Evolutionary conservation across 2,888 invertebrate genomes (phyloP).

Genomic region (Trissolcus brochymenae): DNA sequence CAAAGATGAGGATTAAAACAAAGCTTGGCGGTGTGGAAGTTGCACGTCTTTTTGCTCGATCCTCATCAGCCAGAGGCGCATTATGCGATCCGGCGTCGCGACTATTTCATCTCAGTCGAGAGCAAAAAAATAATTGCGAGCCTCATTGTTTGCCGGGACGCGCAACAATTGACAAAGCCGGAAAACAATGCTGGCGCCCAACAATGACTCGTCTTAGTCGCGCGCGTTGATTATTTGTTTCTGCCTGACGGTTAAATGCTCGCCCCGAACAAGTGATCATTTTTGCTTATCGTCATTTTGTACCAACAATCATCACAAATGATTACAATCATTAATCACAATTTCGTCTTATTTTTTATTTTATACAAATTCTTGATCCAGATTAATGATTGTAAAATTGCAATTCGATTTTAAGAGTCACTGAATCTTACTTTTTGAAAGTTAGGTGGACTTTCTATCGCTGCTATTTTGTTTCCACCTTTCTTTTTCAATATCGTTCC

Average conservation of each 20-base stretch:
- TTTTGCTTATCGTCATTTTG: not conserved
- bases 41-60: constrained; percentile 14
- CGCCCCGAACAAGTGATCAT: constrained; percentile 23
- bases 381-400: too few relatives aligned
- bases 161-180: constrained; percentile 69
- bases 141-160: constrained; percentile 66
- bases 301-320: not conserved
- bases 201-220: constrained; percentile 65
- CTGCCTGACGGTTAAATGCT: constrained; percentile 51
- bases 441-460: too few relatives aligned
- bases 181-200: constrained; percentile 67
- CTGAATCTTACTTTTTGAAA: too few relatives aligned
- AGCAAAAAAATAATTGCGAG: constrained; percentile 65
- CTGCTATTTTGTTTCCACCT: too few relatives aligned
- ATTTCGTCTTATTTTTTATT: not conserved
- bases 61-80: constrained; percentile 21
- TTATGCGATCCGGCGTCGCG: constrained; percentile 29
- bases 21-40: constrained; percentile 2
- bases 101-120: constrained; percentile 41
- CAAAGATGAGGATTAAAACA: constrained; percentile 11
- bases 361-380: not conserved
- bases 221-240: constrained; percentile 66
- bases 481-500: too few relatives aligned
- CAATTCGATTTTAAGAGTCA: too few relatives aligned
- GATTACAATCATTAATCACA: not conserved